Evolutionary conservation across 1,140 invertebrate species (phyloP), one percentile per base, ranked within the genome.

Genomic region (Glossosoma conforme): DNA sequence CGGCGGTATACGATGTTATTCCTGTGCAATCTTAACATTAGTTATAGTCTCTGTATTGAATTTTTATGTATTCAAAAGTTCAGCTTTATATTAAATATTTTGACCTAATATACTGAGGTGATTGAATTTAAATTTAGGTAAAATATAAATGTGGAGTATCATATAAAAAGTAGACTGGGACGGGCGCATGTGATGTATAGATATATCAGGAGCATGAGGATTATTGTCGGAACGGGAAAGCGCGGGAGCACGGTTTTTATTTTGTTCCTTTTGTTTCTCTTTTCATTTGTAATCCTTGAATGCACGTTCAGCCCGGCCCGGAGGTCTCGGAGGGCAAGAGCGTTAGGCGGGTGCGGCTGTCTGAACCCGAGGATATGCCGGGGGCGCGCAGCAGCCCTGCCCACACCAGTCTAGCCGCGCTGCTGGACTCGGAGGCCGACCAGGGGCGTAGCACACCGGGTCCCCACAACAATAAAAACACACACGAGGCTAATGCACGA

Each of bases 381-480:
- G 6, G 6, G 42, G 22, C 28, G 48, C 41, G 10, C 15, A 14
- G 5, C n/a, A n/a, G n/a, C n/a, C 15, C 33, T 37, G 45, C 38
- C 32, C 50, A 59, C 44, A 56, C 47, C 4, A 59, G 57, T 36
- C 44, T 45, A 24, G 57, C 57, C 11, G 57, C 57, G 3, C 46
- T 72, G 55, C 65, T 74, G 56, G 68, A 69, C 44, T 60, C 62
- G 37, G 71, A 72, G 67, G 64, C 63, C 53, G 69, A 69, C 60
- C 62, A 64, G 61, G 71, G 69, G 50, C 67, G 69, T 61, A 71
- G 69, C 62, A 72, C 71, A 60, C 71, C 71, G 44, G 69, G 68
- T 59, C 67, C 65, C 36, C 59, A 62, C 21, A 45, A 41, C 25
- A 10, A 43, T 14, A 18, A 14, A 14, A 32, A 38, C 20, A 20